Evolutionary conservation across 2,888 invertebrate genomes (phyloP).

Genomic region (Mythimna ferrago): DNA sequence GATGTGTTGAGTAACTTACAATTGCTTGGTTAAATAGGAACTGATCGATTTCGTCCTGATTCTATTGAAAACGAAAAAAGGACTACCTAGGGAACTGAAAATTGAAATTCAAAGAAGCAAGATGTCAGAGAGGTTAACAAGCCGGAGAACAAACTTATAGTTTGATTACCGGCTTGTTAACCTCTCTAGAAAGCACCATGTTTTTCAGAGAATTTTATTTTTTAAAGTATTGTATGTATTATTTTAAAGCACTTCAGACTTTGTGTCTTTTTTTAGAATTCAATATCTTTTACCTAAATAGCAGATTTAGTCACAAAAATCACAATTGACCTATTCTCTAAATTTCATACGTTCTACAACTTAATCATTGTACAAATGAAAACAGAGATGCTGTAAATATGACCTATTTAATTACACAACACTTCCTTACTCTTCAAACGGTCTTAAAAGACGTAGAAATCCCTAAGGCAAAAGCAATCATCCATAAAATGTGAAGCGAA

Average conservation of each 20-base stretch:
- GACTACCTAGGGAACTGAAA: neutral
- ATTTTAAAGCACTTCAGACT: neutral
- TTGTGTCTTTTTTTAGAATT: too few relatives aligned
- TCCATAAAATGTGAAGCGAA: slow-evolving; percentile 36
- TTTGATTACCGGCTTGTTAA: neutral
- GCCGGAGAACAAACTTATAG: neutral
- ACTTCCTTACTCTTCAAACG: slow-evolving; percentile 24
- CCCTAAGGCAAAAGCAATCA: slow-evolving; percentile 52
- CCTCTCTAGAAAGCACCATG: neutral
- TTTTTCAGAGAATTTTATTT: too few relatives aligned
- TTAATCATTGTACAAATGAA: neutral
- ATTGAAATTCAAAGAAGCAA: too few relatives aligned
- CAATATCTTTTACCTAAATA: too few relatives aligned
- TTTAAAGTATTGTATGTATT: too few relatives aligned
- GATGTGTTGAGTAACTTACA: slow-evolving; percentile 13
- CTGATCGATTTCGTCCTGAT: neutral
- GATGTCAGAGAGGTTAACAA: neutral
- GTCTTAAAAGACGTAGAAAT: slow-evolving; percentile 29
- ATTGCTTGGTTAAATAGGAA: neutral
- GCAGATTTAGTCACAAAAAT: too few relatives aligned
- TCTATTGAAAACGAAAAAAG: neutral
- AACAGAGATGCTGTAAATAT: neutral
- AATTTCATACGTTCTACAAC: too few relatives aligned
- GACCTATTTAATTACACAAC: neutral
- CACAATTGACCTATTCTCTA: too few relatives aligned